Base-by-base conservation (phyloP, 2,113 vertebrate species). In the Oceanites oceanicus region DNA sequence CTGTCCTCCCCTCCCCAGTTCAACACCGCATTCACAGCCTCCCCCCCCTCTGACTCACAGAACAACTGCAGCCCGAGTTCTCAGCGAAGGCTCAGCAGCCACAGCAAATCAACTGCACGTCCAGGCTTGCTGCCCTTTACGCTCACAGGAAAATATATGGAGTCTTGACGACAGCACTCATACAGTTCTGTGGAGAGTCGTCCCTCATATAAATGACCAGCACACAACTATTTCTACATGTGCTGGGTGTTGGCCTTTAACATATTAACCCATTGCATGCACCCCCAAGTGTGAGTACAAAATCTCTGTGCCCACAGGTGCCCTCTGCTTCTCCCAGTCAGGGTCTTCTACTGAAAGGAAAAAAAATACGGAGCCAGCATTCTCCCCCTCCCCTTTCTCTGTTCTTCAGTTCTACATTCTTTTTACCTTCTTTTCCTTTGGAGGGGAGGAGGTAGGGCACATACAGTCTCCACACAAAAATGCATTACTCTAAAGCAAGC, bases 251-350 rank as follows among this genome's bases (percentile, higher is more conserved):
- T 68, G 19, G 47, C 14, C 16, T 90, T 55, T n/a, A 94, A 13
- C n/a, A 15, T 5, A 17, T 45, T 49, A 78, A 79, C 22, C 27
- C 21, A 36, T 2, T 75, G 21, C 52, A 58, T 5, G 25, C 30
- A 75, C 45, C 27, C 34, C 22, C 56, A 75, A 9, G 42, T 0
- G 0, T 4, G 4, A 1, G 5, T 19, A 70, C 34, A 85, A 81
- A 55, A 87, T 14, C 42, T 68, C 25, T 56, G 50, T 22, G 45
- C 75, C 15, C 3, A 47, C 26, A 62, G 6, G 4, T 34, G 10
- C 20, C 45, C 13, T 77, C 40, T 61, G 4, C 9, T 61, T 77
- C 53, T 85, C 42, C 58, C 49, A 9, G 1, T 42, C 30, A 66
- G 25, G 5, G 49, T 49, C 62, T 75, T 66, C 66, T 62, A 44